Conservation (phyloP, 2,113 vertebrate species). For the Sprattus sprattus region DNA sequence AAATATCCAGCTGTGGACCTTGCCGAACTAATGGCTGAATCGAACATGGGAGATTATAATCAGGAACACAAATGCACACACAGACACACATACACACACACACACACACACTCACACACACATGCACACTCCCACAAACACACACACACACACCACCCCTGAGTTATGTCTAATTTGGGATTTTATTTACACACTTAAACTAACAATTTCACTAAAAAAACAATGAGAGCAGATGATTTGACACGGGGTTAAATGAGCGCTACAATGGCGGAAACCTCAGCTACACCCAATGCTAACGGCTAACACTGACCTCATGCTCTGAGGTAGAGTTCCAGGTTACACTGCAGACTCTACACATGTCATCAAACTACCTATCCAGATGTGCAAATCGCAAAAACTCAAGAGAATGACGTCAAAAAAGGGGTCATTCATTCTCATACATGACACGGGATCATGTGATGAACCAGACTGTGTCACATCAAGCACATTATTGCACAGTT, state of each 20-base stretch:
- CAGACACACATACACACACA: not conserved
- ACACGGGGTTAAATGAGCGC: not conserved
- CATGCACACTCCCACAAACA: slow-evolving; percentile 1
- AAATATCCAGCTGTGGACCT: slow-evolving; percentile 16
- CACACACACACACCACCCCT: slow-evolving; percentile 16
- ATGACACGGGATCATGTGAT: not conserved
- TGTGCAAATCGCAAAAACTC: slow-evolving; percentile 8
- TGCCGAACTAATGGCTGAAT: not conserved
- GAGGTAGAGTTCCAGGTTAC: not conserved
- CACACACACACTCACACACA: not conserved
- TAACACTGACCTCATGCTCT: not conserved
- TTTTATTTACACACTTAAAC: not conserved
- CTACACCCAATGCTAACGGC: not conserved
- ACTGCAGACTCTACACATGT: slow-evolving; percentile 6
- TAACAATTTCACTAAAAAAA: not conserved
- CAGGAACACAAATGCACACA: slow-evolving; percentile 10
- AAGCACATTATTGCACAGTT: slow-evolving; percentile 17
- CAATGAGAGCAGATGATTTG: not conserved
- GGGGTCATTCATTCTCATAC: not conserved
- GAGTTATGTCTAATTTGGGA: slow-evolving; percentile 3
- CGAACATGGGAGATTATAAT: not conserved
- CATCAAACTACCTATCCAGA: not conserved
- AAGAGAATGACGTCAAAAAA: slow-evolving; percentile 8
- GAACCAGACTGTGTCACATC: slow-evolving; percentile 3
- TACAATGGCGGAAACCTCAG: not conserved